These are phyloP conservation scores for Caenorhabditis sp. DNA, from an alignment of 2,888 invertebrate species.

Conservation along the genomic window DNA sequence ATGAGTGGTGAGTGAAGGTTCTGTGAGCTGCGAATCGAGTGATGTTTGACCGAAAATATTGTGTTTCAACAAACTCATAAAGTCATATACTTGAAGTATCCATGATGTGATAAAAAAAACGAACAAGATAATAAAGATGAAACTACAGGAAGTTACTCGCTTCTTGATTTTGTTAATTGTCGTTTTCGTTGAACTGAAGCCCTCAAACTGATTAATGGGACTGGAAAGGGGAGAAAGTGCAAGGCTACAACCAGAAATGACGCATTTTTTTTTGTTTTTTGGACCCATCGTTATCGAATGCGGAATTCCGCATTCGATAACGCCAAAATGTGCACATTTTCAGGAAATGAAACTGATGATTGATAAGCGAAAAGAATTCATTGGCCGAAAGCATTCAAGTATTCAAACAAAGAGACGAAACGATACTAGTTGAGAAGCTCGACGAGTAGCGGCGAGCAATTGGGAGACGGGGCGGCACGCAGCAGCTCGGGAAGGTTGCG, in stretches of 20 bases:
- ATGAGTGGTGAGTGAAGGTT: slow-evolving; percentile 12
- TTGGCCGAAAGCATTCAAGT: too few species aligned
- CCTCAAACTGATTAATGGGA: too few species aligned
- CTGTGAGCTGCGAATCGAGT: too few species aligned
- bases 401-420: slow-evolving; percentile 9
- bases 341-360: slow-evolving; percentile 12
- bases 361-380: slow-evolving; percentile 11
- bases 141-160: too few species aligned
- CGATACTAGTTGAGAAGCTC: not conserved
- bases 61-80: too few species aligned
- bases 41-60: not conserved
- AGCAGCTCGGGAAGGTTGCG: slow-evolving; percentile 30
- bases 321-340: slow-evolving; percentile 29
- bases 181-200: too few species aligned
- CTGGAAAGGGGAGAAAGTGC: too few species aligned
- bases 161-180: too few species aligned
- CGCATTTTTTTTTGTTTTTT: slow-evolving; percentile 24
- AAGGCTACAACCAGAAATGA: not conserved
- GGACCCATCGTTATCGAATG: slow-evolving; percentile 29
- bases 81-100: too few species aligned
- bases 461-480: slow-evolving; percentile 23
- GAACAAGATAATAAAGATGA: too few species aligned
- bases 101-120: too few species aligned
- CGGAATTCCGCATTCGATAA: slow-evolving; percentile 53
- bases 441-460: not conserved